Base-by-base conservation (phyloP, 2,888 invertebrate genomes). In the Chalcis sispes region DNA sequence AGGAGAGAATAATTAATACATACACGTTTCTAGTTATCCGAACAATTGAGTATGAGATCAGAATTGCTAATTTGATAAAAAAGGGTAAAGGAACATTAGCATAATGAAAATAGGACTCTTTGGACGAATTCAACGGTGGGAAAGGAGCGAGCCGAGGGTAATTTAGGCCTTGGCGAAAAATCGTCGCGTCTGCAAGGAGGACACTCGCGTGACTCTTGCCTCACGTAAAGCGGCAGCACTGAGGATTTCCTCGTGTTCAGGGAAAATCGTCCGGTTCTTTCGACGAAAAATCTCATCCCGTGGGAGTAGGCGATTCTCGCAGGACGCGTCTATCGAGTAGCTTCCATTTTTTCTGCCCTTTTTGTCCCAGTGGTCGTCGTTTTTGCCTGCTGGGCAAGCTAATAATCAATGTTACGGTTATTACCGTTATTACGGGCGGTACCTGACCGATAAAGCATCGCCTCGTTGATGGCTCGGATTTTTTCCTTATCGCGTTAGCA, bases 331-430 rank as follows among this genome's bases (percentile, higher is more conserved):
- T 29, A 46, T 58, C 32, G n/a, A 67, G 75, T 71, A 65, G 75
- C 79, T 73, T 75, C 46, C 56, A 5, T 32, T 42, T 15, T 8
- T 15, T 13, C 42, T 8, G 8, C 15, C 15, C 42, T 42, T 15
- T 15, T 4, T 42, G 7, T 15, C 8, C 13, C 42, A 13, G 2
- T 42, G 42, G 10, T n/a, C n/a, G 36, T 36, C 36, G 4, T 36
- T 36, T 36, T 36, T 36, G 36, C 36, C 10, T 4, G 15, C 2
- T 78, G 77, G 75, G 78, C 76, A 7, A 62, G 23, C 82, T 85
- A 83, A 85, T 86, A 84, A 84, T 84, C 83, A 82, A 84, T 81
- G 82, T 82, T 83, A 84, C 82, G 80, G 81, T 84, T 83, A 85
- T 85, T 82, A 82, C 82, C 81, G 85, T 81, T 82, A 81, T 62